These are phyloP conservation scores for Paratrypauchen microcephalus DNA, from an alignment of 2,797 vertebrate species.

Conservation along the genomic window DNA sequence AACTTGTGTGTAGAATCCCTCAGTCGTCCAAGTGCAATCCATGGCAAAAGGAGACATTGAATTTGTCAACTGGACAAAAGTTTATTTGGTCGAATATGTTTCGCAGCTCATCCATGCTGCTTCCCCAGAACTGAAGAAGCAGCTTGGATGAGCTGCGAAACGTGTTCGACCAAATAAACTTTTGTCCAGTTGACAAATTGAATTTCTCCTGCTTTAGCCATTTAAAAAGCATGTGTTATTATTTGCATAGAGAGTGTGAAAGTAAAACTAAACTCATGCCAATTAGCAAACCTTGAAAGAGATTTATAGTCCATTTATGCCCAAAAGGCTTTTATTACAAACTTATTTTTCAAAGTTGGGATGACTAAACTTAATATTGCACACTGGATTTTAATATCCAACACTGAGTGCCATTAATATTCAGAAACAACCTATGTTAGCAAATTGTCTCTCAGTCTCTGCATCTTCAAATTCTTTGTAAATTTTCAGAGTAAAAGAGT, in stretches of 20 bases:
- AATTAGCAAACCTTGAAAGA: slow-evolving; percentile 9
- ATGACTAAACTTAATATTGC: slow-evolving; percentile 7
- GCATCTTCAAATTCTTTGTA: too few species aligned
- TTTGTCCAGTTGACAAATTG: too few species aligned
- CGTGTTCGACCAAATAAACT: too few species aligned
- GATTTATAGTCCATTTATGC: slow-evolving; percentile 1
- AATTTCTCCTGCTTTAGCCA: background rate
- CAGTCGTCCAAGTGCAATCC: too few species aligned
- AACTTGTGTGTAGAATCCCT: too few species aligned
- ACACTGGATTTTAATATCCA: slow-evolving; percentile 1
- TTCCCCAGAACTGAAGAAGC: too few species aligned
- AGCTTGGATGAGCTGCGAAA: too few species aligned
- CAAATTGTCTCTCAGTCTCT: slow-evolving; percentile 32
- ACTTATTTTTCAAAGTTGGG: slow-evolving; percentile 1
- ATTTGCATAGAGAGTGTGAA: slow-evolving; percentile 1
- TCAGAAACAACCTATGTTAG: slow-evolving; percentile 34
- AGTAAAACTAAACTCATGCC: background rate
- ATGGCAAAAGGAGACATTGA: too few species aligned
- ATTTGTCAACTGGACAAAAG: too few species aligned
- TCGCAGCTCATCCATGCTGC: too few species aligned
- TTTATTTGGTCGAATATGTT: too few species aligned
- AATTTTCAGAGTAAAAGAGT: slow-evolving; percentile 25
- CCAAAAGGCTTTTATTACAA: slow-evolving; percentile 3
- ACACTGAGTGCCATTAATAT: slow-evolving; percentile 33
- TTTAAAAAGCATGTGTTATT: background rate